Evolutionary conservation across 2,888 invertebrate genomes (phyloP).

Genomic region (Microplitis deprimator): DNA sequence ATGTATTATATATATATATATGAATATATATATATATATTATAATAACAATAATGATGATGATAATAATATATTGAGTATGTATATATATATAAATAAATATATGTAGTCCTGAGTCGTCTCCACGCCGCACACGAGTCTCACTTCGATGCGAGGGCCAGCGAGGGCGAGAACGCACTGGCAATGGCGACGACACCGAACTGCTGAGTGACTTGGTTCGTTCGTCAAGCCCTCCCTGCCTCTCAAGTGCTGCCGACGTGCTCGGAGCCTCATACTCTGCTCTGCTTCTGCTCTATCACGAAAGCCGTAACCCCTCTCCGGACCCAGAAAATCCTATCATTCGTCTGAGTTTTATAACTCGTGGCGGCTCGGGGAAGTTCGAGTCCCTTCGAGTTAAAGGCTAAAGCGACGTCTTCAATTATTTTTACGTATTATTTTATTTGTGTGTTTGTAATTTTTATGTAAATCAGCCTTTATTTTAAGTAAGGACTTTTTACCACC

Average conservation of each 20-base stretch:
- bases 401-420: neutral
- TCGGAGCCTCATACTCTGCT: neutral
- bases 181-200: constrained; percentile 73
- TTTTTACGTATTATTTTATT: too few relatives aligned
- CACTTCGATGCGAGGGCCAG: constrained; percentile 53
- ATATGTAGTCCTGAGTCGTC: constrained; percentile 61
- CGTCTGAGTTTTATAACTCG: neutral
- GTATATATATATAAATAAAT: constrained; percentile 21
- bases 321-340: neutral
- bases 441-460: neutral
- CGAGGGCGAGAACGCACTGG: constrained; percentile 69
- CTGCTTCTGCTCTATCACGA: constrained; percentile 48
- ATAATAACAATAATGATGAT: constrained; percentile 29
- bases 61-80: neutral
- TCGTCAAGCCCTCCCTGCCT: constrained; percentile 58
- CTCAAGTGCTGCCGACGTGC: constrained; percentile 55
- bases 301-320: constrained; percentile 43
- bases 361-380: neutral
- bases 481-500: neutral
- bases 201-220: constrained; percentile 60
- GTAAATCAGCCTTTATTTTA: neutral
- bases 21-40: constrained; percentile 19
- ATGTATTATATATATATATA: constrained; percentile 50
- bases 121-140: constrained; percentile 60
- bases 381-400: neutral